Evolutionary conservation across 2,113 vertebrate genomes (phyloP).

Genomic region (Gorsachius goisagi): DNA sequence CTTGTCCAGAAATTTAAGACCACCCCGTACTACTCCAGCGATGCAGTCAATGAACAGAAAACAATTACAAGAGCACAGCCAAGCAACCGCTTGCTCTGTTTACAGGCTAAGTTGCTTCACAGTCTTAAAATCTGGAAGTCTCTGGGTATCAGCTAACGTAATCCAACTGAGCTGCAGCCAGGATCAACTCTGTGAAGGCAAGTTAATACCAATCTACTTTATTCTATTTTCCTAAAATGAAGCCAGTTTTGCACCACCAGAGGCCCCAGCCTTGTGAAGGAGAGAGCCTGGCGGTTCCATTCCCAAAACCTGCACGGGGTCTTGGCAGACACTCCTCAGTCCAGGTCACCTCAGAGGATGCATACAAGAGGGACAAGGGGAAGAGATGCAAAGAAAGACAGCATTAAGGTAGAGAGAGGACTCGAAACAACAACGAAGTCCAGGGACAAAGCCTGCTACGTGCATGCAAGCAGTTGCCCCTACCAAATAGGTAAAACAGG

Average conservation of each 20-base stretch:
- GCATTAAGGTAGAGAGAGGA: background rate
- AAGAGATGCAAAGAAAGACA: background rate
- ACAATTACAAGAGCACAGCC: background rate
- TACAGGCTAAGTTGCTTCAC: background rate
- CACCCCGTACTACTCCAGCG: background rate
- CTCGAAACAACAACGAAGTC: background rate
- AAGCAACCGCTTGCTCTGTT: background rate
- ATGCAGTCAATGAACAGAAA: background rate
- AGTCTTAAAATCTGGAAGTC: background rate
- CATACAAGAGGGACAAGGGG: accelerated
- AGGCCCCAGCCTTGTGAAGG: background rate
- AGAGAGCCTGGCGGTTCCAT: background rate
- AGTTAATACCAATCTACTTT: background rate
- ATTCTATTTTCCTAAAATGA: background rate
- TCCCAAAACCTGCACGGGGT: background rate
- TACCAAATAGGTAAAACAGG: background rate
- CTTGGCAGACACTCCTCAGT: background rate
- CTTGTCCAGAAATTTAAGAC: background rate
- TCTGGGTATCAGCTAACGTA: background rate
- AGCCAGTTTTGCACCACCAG: background rate
- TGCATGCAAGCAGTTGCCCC: background rate
- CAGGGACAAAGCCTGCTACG: background rate
- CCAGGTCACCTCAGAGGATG: background rate
- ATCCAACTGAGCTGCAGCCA: background rate
- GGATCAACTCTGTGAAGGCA: background rate